Evolutionary conservation across 1,140 invertebrate species (phyloP), one percentile per base, ranked within the genome.

Genomic region (Aphelenchoides avenae): DNA sequence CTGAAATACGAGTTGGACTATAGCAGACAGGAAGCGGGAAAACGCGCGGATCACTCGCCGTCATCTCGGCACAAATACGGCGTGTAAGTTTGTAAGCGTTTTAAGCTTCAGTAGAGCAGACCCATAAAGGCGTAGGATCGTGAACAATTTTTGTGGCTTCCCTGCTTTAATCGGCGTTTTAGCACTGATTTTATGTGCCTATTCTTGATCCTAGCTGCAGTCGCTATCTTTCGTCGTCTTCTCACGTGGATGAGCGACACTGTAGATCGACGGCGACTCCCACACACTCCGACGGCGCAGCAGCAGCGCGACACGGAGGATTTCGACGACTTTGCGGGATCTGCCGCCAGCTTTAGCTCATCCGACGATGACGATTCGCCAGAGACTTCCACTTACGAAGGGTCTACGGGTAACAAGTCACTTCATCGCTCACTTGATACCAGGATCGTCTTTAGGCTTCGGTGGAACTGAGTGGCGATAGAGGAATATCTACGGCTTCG

Each of bases 1-100:
- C 79, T 83, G 66, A 68, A 77, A 70, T 70, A 66, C 42, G 48
- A 66, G 31, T 43, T 76, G 5, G 64, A 73, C 26, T 66, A 57
- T 40, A 43, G 47, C 7, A 41, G 13, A n/a, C 20, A 30, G 24
- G 56, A 36, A 20, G 52, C 33, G 18, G 29, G n/a, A 27, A 11
- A 57, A 29, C 26, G 27, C 27, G 36, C 46, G 11, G 36, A 54
- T 22, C 54, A 37, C n/a, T 46, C 34, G 6, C 52, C 52, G n/a
- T 22, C 18, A 11, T 41, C 44, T 22, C 39, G 37, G 24, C 20
- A 13, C 11, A 41, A 56, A 15, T 18, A 57, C 9, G 18, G 39
- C n/a, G 48, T 30, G n/a, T 48, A 4, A 50, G 11, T n/a, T 11
- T 30, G 6, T 30, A 33, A n/a, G 46, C 13, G 24, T 60, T 53